Percentiles rank a stretch among this genome's conserved stretches.
Evolutionary conservation across 2,113 vertebrate species (phyloP).

Genomic region (Plestiodon gilberti): DNA sequence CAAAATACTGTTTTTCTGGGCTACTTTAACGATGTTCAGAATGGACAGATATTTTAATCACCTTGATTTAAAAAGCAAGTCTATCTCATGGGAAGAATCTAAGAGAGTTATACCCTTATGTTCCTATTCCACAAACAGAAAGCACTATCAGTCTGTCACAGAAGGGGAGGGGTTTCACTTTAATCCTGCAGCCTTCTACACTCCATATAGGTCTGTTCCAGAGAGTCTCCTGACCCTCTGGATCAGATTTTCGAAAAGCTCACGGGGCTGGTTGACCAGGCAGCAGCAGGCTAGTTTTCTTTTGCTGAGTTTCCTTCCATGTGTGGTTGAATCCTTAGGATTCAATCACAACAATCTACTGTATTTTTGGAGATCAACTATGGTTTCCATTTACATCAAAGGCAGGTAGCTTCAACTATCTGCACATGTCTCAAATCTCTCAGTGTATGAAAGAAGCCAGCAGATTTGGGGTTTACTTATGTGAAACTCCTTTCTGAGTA

Average conservation of each 20-base stretch:
- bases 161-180: too few relatives aligned
- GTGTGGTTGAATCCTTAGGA: too few relatives aligned
- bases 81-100: not conserved
- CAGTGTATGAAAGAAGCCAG: not conserved
- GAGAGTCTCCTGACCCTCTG: too few relatives aligned
- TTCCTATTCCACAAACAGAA: too few relatives aligned
- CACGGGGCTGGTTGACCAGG: too few relatives aligned
- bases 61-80: not conserved
- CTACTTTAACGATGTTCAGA: not conserved
- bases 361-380: not conserved
- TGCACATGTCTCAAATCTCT: not conserved
- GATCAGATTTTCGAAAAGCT: too few relatives aligned
- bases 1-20: not conserved
- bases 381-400: not conserved
- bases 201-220: too few relatives aligned
- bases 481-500: not conserved
- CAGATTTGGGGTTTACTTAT: not conserved
- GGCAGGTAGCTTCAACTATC: not conserved
- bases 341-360: not conserved
- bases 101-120: not conserved
- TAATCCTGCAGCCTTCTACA: too few relatives aligned
- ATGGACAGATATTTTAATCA: not conserved
- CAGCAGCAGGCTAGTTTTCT: too few relatives aligned
- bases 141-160: too few relatives aligned
- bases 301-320: too few relatives aligned